These are phyloP conservation scores for Solenopsis invicta DNA, from an alignment of 1,140 invertebrate genomes.

Conservation along the genomic window DNA sequence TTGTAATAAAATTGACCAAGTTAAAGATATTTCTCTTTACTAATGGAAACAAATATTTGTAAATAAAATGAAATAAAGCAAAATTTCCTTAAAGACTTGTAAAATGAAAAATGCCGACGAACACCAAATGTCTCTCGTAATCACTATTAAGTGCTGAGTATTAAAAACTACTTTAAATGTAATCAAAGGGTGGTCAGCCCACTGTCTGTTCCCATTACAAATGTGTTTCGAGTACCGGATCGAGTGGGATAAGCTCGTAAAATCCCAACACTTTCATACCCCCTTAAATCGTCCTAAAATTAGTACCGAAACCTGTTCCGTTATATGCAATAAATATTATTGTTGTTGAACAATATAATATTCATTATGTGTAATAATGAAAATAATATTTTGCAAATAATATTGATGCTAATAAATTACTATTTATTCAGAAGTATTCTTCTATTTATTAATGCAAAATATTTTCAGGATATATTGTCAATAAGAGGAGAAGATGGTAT, in stretches of 20 bases:
- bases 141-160: neutral
- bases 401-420: neutral
- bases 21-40: neutral
- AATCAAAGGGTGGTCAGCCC: conserved; percentile 37
- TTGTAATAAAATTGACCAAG: neutral
- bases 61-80: neutral
- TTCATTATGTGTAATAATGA: conserved; percentile 3
- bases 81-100: neutral
- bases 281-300: conserved; percentile 33
- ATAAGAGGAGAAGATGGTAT: neutral
- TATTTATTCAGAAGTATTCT: conserved; percentile 1
- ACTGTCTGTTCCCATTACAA: conserved; percentile 36
- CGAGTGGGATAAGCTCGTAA: conserved; percentile 47
- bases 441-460: neutral
- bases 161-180: conserved; percentile 43
- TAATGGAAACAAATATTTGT: neutral
- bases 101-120: neutral
- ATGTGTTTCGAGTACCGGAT: conserved; percentile 36
- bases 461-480: neutral
- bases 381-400: neutral
- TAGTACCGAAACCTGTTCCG: neutral
- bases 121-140: conserved; percentile 6
- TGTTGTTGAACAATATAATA: neutral
- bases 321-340: neutral
- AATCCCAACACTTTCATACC: conserved; percentile 30